Conservation (phyloP, 2,888 invertebrate genomes). For the Eulithis testata region DNA sequence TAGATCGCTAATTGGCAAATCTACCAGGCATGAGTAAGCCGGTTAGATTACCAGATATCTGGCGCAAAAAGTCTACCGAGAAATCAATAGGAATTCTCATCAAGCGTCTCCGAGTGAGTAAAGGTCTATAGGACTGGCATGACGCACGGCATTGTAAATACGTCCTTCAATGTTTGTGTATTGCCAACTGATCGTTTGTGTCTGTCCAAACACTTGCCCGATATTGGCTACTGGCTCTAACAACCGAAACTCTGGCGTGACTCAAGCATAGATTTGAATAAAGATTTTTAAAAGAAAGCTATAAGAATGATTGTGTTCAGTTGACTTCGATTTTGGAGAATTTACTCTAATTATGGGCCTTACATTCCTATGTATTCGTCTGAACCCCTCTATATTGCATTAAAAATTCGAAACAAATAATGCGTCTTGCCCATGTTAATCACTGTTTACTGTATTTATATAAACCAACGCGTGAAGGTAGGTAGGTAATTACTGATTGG, state of each 20-base stretch:
- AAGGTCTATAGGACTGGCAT: conserved; percentile 49
- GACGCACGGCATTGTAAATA: conserved; percentile 63
- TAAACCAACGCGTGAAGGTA: no score
- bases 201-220: conserved; percentile 45
- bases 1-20: conserved; percentile 60
- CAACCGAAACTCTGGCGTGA: no score
- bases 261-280: no score
- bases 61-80: conserved; percentile 74
- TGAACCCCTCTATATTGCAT: neutral
- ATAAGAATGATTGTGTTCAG: no score
- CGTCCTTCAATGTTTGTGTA: conserved; percentile 52
- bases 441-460: neutral
- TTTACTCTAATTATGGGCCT: no score
- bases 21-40: conserved; percentile 66
- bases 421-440: neutral
- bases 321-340: no score
- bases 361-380: conserved; percentile 14
- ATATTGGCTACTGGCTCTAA: conserved; percentile 49
- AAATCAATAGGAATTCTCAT: conserved; percentile 76
- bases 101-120: conserved; percentile 76
- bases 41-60: conserved; percentile 72
- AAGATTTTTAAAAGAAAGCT: no score
- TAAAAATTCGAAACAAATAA: neutral
- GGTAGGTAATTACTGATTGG: neutral
- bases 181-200: conserved; percentile 51